Evolutionary conservation across 2,888 invertebrate species (phyloP), one percentile per base, ranked within the genome.

Genomic region (Himalopsyche tibetana): DNA sequence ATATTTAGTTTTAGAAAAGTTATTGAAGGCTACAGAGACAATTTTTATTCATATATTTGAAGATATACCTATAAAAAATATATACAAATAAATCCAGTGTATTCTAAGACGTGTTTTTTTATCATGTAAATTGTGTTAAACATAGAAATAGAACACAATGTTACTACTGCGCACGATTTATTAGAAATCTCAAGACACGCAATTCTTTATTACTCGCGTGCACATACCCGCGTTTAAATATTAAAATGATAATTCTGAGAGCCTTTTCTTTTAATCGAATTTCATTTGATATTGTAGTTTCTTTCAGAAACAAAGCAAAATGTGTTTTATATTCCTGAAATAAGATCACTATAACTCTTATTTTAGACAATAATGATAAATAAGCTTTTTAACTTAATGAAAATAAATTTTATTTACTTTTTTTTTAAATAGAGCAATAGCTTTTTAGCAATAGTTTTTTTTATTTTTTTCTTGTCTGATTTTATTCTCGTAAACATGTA

Each of bases 161-260:
- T 8, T 11, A 63, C 4, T 63, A 28, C 63, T 8, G 4, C 15
- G 63, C 19, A 19, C 63, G 63, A 63, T 63, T 63, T 63, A 19
- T 63, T 63, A 19, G 19, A 63, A 63, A 63, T 63, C 63, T 63
- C 63, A 63, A 55, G 74, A 45, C 83, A 83, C 83, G 83, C 83
- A 83, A 83, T 83, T 83, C 74, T 83, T 83, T 55, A 55, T 69
- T 40, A 79, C 55, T 83, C 74, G 83, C 83, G 83, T 83, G 83
- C 74, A 69, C 83, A 83, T 74, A 79, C 79, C 55, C 83, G 74
- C 51, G 74, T 79, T 79, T 83, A 79, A 45, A 83, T 83, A 79
- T 83, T 69, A 63, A 55, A 83, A 83, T 79, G 79, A 56, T 83
- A 83, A 83, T 83, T 63, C 28, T 63, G 19, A 63, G 63, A 63